phyloP scores from a whole-genome alignment of 2,797 vertebrate genomes.

The Leucoraja ocellata region DNA sequence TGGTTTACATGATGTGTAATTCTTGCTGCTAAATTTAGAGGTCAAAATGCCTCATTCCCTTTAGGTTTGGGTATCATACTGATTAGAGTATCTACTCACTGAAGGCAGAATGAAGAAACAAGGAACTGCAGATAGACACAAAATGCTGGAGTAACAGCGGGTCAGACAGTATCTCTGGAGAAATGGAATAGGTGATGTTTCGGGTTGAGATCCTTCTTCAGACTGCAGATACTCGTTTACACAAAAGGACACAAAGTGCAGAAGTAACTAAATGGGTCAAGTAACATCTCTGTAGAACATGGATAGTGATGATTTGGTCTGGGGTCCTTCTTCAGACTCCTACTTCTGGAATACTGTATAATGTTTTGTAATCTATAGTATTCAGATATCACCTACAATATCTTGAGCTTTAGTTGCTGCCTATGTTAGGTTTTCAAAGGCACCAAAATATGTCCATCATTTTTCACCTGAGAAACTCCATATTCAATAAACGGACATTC shows the following conservation, averaged over 20 bases:
- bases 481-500: neutral
- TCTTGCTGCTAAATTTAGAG: neutral
- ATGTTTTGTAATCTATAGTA: neutral
- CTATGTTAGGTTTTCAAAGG: neutral
- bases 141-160: too few relatives aligned
- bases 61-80: neutral
- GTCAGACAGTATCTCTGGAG: too few relatives aligned
- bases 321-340: too few relatives aligned
- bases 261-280: too few relatives aligned
- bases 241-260: too few relatives aligned
- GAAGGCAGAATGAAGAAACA: neutral
- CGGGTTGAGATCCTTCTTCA: too few relatives aligned
- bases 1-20: neutral
- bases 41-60: neutral
- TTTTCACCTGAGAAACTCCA: neutral
- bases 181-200: too few relatives aligned
- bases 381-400: neutral
- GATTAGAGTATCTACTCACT: neutral
- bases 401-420: neutral
- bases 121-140: too few relatives aligned
- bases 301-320: too few relatives aligned
- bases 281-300: too few relatives aligned
- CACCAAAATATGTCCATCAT: neutral
- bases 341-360: neutral
- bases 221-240: too few relatives aligned